phyloP scores from a whole-genome alignment of 2,797 vertebrate genomes.

The Rhinogobio ventralis region DNA sequence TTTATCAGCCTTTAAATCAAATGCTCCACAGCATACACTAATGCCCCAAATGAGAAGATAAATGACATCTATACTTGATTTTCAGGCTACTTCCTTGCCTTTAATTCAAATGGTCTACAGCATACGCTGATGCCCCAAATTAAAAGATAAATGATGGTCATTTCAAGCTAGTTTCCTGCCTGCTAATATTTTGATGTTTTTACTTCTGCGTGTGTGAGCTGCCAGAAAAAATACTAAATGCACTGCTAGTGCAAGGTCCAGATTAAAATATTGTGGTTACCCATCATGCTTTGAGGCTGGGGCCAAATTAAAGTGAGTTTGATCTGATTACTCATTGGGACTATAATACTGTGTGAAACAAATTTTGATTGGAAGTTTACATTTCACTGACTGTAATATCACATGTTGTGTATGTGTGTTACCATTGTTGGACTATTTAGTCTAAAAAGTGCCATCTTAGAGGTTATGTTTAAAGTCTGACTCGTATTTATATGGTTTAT shows the following conservation, averaged over 20 bases:
- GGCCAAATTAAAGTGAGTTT: background rate
- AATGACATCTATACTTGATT: constrained; percentile 41
- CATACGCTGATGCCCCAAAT: constrained; percentile 21
- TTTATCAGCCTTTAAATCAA: constrained; percentile 46
- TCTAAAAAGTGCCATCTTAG: background rate
- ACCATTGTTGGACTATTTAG: background rate
- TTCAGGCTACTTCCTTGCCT: constrained; percentile 20
- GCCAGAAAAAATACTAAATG: background rate
- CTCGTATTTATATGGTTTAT: no score
- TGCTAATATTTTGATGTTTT: constrained; percentile 16
- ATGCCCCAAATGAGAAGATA: constrained; percentile 43
- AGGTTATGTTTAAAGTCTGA: background rate
- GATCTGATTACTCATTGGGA: background rate
- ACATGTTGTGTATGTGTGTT: background rate
- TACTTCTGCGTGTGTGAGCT: background rate
- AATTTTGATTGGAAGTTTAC: background rate
- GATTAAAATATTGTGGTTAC: constrained; percentile 4
- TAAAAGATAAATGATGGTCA: constrained; percentile 35
- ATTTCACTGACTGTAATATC: background rate
- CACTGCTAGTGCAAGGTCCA: background rate
- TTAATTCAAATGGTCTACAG: constrained; percentile 26
- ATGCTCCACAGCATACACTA: constrained; percentile 35
- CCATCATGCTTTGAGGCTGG: background rate
- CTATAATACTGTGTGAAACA: background rate
- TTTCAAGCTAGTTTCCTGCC: constrained; percentile 31